A percentile compares a stretch with the other conserved stretches of the same genome.
phyloP scores from a whole-genome alignment of 1,140 invertebrate species.

The Doryteuthis pealeii region DNA sequence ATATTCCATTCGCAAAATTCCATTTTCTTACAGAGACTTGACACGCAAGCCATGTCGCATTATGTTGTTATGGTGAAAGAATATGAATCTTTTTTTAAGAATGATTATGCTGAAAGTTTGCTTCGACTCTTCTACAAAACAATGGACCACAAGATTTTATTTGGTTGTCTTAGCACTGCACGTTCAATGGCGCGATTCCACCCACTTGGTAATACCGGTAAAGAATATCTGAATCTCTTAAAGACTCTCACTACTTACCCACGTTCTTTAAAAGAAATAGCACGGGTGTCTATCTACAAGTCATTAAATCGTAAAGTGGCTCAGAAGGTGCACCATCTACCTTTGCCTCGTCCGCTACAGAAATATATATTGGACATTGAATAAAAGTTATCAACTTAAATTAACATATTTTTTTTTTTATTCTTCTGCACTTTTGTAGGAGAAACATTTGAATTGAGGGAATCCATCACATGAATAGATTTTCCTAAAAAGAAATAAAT shows the following conservation, averaged over 20 bases:
- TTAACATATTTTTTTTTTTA: too few relatives aligned
- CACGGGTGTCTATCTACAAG: constrained; percentile 52
- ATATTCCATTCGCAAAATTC: constrained; percentile 57
- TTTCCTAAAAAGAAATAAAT: too few relatives aligned
- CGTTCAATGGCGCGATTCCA: constrained; percentile 41
- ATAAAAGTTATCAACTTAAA: constrained; percentile 16
- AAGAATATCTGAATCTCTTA: constrained; percentile 36
- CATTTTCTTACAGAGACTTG: constrained; percentile 53
- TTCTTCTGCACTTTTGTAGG: too few relatives aligned
- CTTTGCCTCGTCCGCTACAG: constrained; percentile 46
- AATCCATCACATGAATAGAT: too few relatives aligned
- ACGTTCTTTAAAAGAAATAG: constrained; percentile 46
- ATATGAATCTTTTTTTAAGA: constrained; percentile 30
- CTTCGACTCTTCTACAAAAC: constrained; percentile 52
- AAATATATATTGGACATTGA: constrained; percentile 48
- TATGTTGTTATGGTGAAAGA: constrained; percentile 43
- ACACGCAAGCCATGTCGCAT: constrained; percentile 49
- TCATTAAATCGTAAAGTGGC: constrained; percentile 41
- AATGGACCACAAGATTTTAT: constrained; percentile 51
- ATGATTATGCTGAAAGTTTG: constrained; percentile 40
- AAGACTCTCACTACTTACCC: constrained; percentile 46
- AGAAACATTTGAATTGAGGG: too few relatives aligned
- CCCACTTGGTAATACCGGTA: constrained; percentile 32
- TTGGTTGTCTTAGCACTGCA: constrained; percentile 46
- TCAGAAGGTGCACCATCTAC: constrained; percentile 39